phyloP scores from a whole-genome alignment of 2,113 vertebrate genomes.

The Onychostruthus taczanowskii region DNA sequence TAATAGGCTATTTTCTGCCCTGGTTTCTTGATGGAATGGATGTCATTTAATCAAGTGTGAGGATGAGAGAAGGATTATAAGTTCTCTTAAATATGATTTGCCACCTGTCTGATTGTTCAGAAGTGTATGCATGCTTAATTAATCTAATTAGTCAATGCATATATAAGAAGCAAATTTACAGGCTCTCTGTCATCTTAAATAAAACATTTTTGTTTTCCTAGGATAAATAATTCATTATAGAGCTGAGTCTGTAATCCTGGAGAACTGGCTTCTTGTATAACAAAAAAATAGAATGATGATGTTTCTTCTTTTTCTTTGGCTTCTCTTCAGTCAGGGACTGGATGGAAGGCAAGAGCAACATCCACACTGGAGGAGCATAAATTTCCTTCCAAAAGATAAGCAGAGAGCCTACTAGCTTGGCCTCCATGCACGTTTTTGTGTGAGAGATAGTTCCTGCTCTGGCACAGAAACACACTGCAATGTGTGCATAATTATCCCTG shows the following conservation, averaged over 20 bases:
- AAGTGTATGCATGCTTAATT: slow-evolving; percentile 77
- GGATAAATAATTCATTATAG: slow-evolving; percentile 73
- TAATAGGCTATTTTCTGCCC: slow-evolving; percentile 47
- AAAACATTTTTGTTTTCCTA: slow-evolving; percentile 77
- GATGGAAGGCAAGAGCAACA: background rate
- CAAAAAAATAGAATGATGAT: slow-evolving; percentile 4
- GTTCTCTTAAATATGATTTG: slow-evolving; percentile 74
- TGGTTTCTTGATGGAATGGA: slow-evolving; percentile 54
- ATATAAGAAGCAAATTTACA: slow-evolving; percentile 77
- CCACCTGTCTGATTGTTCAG: slow-evolving; percentile 77
- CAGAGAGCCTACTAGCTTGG: background rate
- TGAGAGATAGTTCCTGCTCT: background rate
- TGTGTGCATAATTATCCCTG: background rate
- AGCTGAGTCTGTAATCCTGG: slow-evolving; percentile 45
- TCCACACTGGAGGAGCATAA: background rate
- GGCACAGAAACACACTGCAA: background rate
- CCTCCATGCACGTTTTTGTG: background rate
- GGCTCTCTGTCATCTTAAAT: slow-evolving; percentile 73
- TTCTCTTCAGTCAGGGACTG: background rate
- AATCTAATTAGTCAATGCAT: slow-evolving; percentile 80
- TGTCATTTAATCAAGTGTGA: slow-evolving; percentile 70
- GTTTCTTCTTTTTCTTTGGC: slow-evolving; percentile 38
- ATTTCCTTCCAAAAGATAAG: slow-evolving; percentile 39
- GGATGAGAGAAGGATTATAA: slow-evolving; percentile 66
- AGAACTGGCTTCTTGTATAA: slow-evolving; percentile 48